These are phyloP conservation scores for Lithophane ornitopus DNA, from an alignment of 2,888 invertebrate species.

Conservation along the genomic window DNA sequence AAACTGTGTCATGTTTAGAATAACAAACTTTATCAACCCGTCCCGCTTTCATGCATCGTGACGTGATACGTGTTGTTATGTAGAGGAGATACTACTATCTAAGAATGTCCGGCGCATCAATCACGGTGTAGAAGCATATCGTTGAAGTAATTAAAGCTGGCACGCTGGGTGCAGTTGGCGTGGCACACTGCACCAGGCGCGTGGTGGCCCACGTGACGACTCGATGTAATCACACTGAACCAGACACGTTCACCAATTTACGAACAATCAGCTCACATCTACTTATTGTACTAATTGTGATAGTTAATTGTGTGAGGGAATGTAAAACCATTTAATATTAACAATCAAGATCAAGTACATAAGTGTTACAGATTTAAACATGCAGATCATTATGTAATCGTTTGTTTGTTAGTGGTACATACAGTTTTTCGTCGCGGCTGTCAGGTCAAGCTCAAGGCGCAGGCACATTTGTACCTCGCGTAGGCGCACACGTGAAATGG, in stretches of 20 bases:
- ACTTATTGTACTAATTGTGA: slow-evolving; percentile 48
- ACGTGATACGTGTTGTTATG: slow-evolving; percentile 26
- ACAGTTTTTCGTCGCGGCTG: slow-evolving; percentile 67
- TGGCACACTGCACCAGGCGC: slow-evolving; percentile 65
- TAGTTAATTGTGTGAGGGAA: slow-evolving; percentile 57
- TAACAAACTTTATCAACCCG: slow-evolving; percentile 55
- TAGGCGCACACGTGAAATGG: slow-evolving; percentile 31
- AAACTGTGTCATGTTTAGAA: slow-evolving; percentile 63
- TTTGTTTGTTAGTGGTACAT: slow-evolving; percentile 69
- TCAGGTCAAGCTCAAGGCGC: slow-evolving; percentile 82
- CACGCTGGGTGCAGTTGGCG: slow-evolving; percentile 71
- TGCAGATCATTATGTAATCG: slow-evolving; percentile 74
- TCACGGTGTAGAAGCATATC: slow-evolving; percentile 59
- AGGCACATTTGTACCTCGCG: slow-evolving; percentile 48
- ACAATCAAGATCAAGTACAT: slow-evolving; percentile 60
- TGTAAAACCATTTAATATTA: slow-evolving; percentile 39
- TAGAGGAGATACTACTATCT: slow-evolving; percentile 46
- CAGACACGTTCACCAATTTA: slow-evolving; percentile 49
- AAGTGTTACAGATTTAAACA: slow-evolving; percentile 60
- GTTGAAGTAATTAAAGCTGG: slow-evolving; percentile 73
- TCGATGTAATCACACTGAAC: slow-evolving; percentile 51
- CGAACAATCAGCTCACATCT: slow-evolving; percentile 48
- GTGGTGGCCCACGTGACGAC: slow-evolving; percentile 73
- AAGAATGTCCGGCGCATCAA: slow-evolving; percentile 55
- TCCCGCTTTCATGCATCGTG: slow-evolving; percentile 35